Evolutionary conservation across 1,140 invertebrate species (phyloP).

Genomic region (Mya arenaria): DNA sequence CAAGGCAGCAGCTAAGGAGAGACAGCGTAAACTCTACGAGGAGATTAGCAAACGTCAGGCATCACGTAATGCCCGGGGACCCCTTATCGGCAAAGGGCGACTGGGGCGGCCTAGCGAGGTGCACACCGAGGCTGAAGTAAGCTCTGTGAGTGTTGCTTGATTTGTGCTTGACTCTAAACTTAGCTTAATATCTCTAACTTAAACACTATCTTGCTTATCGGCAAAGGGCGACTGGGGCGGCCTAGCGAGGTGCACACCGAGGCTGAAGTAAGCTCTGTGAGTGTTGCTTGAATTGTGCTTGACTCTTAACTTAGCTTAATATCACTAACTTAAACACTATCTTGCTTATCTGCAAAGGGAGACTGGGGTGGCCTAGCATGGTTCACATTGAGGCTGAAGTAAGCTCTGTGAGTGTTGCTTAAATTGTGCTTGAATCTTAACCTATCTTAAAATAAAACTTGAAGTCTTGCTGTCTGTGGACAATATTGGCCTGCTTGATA

Average conservation of each 20-base stretch:
- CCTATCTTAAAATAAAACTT: too few species aligned
- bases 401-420: constrained; percentile 69
- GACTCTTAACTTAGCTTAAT: too few species aligned
- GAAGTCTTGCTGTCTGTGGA: too few species aligned
- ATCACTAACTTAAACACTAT: too few species aligned
- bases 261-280: constrained; percentile 73
- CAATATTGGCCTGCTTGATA: too few species aligned
- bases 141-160: constrained; percentile 70
- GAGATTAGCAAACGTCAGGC: constrained; percentile 45
- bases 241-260: constrained; percentile 75
- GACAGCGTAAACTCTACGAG: constrained; percentile 68
- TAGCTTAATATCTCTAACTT: too few species aligned
- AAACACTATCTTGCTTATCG: too few species aligned
- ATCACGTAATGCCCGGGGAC: background rate
- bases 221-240: constrained; percentile 61
- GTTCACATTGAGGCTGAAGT: constrained; percentile 76
- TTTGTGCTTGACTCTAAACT: too few species aligned
- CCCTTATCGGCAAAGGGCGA: constrained; percentile 41
- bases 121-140: constrained; percentile 76
- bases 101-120: constrained; percentile 69
- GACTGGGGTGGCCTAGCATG: constrained; percentile 67
- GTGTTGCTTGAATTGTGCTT: too few species aligned
- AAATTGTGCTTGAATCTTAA: too few species aligned
- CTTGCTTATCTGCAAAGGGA: too few species aligned
- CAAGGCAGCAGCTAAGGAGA: constrained; percentile 74